Evolutionary conservation across 2,888 invertebrate species (phyloP), one percentile per base, ranked within the genome.

Genomic region (Idaea straminata): DNA sequence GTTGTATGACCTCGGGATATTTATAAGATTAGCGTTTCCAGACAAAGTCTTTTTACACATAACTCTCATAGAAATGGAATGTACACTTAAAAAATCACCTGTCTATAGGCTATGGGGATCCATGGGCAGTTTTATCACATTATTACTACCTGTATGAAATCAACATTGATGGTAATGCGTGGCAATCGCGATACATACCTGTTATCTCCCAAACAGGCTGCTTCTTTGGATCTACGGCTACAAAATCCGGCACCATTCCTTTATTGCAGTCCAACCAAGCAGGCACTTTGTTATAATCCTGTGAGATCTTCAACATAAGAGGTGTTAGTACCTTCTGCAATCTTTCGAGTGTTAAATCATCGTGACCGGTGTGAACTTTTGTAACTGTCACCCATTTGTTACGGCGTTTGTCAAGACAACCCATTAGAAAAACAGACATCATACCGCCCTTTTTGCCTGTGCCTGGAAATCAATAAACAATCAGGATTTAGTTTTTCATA

Each of bases 131-230:
- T n/a, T n/a, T n/a, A n/a, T n/a, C n/a, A n/a, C n/a, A n/a, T n/a
- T n/a, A n/a, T n/a, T 25, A 25, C 25, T 36, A 36, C 36, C 36
- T 36, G 10, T 47, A 10, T 13, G 13, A 47, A 47, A 7, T 13
- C 13, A 13, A 4, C 3, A 3, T 13, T 10, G 13, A 47, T 47
- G 47, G 13, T 47, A 47, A 13, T 47, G 5, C 2, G 10, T 7
- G 10, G 6, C 25, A 25, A 25, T 25, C 25, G 1, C 25, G 25
- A 57, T 5, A 36, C 59, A 59, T 68, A 93, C 96, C 98, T 0
- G 98, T 97, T 67, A 99, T 97, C 91, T 99, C 98, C 98, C 99
- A 99, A 7, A 99, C 96, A 0, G 98, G 98, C 84, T 97, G 96
- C 35, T 94, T 91, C 83, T 96, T 96, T 0, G 99, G 98, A 87